Percentiles rank a stretch among this genome's conserved stretches.
phyloP scores from a whole-genome alignment of 2,888 invertebrate genomes.

The Callosobruchus maculatus region DNA sequence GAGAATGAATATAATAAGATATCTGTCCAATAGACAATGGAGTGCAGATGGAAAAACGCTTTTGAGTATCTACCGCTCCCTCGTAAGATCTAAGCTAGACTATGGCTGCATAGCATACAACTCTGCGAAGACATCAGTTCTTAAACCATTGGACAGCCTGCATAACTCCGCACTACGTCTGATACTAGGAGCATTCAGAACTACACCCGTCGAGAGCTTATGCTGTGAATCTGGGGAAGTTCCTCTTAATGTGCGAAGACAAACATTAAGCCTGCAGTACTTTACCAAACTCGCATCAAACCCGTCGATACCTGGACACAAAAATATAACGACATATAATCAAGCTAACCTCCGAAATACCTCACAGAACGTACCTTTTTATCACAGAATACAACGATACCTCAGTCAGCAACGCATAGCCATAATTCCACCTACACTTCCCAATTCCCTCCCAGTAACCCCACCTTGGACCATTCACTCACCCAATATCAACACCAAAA shows the following conservation, averaged over 20 bases:
- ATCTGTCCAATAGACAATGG: constrained; percentile 1
- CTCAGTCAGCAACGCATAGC: no score
- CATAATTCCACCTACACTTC: no score
- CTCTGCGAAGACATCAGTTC: neutral
- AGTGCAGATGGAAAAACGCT: neutral
- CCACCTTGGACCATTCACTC: no score
- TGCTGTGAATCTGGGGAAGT: neutral
- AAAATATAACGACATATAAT: neutral
- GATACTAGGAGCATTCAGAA: constrained; percentile 3
- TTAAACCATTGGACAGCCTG: neutral
- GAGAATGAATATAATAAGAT: neutral
- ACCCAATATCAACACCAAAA: no score
- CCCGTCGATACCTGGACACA: neutral
- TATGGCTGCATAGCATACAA: neutral
- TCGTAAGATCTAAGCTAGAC: neutral
- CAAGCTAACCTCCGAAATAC: neutral
- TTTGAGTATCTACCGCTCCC: neutral
- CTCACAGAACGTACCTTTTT: neutral
- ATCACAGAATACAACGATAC: neutral
- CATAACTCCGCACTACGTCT: neutral
- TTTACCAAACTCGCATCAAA: neutral
- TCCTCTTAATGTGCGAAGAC: neutral
- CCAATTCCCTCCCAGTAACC: no score
- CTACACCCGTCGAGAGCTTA: neutral
- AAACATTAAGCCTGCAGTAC: neutral